phyloP scores from a whole-genome alignment of 2,113 vertebrate species.

The Aptenodytes patagonicus region DNA sequence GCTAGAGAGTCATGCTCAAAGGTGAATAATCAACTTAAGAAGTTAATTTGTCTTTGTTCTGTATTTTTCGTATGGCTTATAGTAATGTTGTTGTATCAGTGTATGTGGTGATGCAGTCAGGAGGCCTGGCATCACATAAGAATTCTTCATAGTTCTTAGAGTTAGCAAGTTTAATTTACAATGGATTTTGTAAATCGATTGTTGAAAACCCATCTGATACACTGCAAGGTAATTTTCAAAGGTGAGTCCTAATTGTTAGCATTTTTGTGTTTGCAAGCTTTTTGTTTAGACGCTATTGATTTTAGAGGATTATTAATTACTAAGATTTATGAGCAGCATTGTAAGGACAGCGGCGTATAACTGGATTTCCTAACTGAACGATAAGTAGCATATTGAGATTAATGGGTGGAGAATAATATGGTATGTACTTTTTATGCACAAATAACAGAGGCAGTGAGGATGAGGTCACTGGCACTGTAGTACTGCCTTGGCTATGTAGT shows the following conservation, averaged over 20 bases:
- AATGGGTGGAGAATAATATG: not conserved
- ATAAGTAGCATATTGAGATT: not conserved
- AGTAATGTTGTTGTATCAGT: not conserved
- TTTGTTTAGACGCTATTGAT: not conserved
- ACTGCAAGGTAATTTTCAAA: not conserved
- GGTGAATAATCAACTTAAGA: not conserved
- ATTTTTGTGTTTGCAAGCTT: not conserved
- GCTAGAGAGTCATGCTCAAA: not conserved
- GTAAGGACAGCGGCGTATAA: not conserved
- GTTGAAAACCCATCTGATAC: not conserved
- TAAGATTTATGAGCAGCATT: not conserved
- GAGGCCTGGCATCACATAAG: not conserved
- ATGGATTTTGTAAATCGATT: fast-evolving
- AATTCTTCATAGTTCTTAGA: not conserved
- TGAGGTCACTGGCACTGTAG: not conserved
- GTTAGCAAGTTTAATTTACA: not conserved
- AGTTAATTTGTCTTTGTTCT: not conserved
- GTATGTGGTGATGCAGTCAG: not conserved
- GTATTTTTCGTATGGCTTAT: fast-evolving
- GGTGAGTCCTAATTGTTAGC: not conserved
- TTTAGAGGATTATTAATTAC: not conserved
- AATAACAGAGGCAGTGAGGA: not conserved
- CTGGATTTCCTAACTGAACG: not conserved
- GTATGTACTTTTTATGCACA: not conserved
- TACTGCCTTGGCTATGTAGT: not conserved